Evolutionary conservation across 1,140 invertebrate species (phyloP).

Genomic region (Danaus melanippus): DNA sequence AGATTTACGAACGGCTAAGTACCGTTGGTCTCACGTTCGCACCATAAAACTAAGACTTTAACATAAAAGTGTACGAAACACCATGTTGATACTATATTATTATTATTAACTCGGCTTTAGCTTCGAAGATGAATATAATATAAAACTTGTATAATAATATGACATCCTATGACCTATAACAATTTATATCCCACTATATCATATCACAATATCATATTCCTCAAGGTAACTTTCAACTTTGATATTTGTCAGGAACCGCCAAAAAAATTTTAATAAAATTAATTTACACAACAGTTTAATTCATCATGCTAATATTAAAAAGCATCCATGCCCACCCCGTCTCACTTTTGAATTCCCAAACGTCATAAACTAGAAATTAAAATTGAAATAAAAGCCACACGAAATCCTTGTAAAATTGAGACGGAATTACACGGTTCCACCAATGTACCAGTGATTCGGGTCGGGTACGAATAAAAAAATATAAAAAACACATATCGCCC

Average conservation of each 20-base stretch:
- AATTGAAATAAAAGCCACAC: constrained; percentile 1
- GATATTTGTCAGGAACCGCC: too few species aligned
- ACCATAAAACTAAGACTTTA: constrained; percentile 24
- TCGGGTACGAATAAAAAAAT: constrained; percentile 31
- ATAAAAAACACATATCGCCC: constrained; percentile 31
- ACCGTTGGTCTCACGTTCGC: constrained; percentile 25
- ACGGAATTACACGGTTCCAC: constrained; percentile 26
- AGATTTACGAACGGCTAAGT: constrained; percentile 28
- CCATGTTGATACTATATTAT: constrained; percentile 16
- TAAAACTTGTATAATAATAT: too few species aligned
- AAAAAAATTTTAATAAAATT: too few species aligned
- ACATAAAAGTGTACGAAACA: constrained; percentile 15
- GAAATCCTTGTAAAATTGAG: constrained; percentile 17
- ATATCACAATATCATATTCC: too few species aligned
- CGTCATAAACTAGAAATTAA: constrained; percentile 1
- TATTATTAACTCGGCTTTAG: constrained; percentile 10
- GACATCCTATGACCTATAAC: too few species aligned
- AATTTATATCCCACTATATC: too few species aligned
- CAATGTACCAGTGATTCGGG: constrained; percentile 31
- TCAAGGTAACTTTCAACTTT: too few species aligned
- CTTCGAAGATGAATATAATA: constrained; percentile 5
- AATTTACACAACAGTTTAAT: too few species aligned
- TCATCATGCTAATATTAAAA: too few species aligned
- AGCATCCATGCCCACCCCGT: too few species aligned
- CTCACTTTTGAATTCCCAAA: neutral